Percentiles rank a stretch among this genome's conserved stretches.
Evolutionary conservation across 2,113 vertebrate species (phyloP).

Genomic region (Tachuris rubrigastra): DNA sequence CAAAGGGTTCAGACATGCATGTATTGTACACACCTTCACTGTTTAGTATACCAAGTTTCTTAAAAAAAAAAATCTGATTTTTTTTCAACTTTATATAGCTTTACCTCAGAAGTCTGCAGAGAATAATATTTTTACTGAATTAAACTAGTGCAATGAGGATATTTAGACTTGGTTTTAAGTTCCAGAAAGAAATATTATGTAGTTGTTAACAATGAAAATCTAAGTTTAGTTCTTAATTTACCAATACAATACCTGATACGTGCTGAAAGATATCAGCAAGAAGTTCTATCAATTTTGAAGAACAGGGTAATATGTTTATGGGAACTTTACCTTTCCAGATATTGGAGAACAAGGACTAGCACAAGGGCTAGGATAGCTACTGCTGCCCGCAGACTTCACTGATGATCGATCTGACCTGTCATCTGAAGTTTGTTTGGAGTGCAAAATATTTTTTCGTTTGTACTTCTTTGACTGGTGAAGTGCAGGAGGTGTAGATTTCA

Average conservation of each 20-base stretch:
- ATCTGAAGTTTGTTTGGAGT: constrained; percentile 67
- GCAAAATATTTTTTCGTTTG: constrained; percentile 69
- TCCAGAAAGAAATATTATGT: not conserved
- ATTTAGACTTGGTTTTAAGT: not conserved
- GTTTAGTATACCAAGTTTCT: not conserved
- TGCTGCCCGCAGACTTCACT: constrained; percentile 73
- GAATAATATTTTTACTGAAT: not conserved
- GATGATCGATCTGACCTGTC: constrained; percentile 73
- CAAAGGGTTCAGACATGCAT: not conserved
- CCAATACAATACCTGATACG: not conserved
- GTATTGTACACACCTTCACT: not conserved
- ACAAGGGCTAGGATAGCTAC: constrained; percentile 73
- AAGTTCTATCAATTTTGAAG: not conserved
- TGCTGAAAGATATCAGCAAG: not conserved
- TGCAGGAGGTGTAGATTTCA: constrained; percentile 60
- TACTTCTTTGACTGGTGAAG: constrained; percentile 65
- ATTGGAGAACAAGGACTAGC: constrained; percentile 72
- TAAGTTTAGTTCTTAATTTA: not conserved
- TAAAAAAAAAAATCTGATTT: not conserved
- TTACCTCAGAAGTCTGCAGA: not conserved
- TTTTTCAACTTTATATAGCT: not conserved
- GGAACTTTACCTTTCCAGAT: constrained; percentile 79
- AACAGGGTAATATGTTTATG: not conserved
- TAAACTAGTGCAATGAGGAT: not conserved
- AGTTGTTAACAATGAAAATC: not conserved